Percentiles rank a stretch among this genome's conserved stretches.
Evolutionary conservation across 2,888 invertebrate genomes (phyloP).

Genomic region (Gymnocheta viridis): DNA sequence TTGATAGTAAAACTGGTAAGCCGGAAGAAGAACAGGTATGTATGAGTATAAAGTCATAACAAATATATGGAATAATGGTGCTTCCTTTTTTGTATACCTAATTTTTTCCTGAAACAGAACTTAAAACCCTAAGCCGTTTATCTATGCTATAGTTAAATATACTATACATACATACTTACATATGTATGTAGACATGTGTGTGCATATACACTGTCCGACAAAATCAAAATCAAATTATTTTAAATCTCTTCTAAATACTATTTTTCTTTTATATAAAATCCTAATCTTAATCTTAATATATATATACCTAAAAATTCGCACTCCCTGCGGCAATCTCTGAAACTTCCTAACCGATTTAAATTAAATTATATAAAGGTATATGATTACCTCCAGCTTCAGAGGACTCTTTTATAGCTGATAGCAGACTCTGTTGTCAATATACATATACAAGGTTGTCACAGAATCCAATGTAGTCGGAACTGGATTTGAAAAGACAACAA

Average conservation of each 20-base stretch:
- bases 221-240: not conserved
- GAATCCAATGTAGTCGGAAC: too few relatives aligned
- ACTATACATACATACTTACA: too few relatives aligned
- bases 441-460: too few relatives aligned
- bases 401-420: too few relatives aligned
- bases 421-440: too few relatives aligned
- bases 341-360: too few relatives aligned
- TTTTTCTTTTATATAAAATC: not conserved
- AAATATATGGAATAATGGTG: not conserved
- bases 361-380: too few relatives aligned
- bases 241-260: not conserved
- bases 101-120: conserved; percentile 18
- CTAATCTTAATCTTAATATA: too few relatives aligned
- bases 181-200: not conserved
- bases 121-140: conserved; percentile 61
- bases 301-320: too few relatives aligned
- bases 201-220: not conserved
- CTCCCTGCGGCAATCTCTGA: too few relatives aligned
- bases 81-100: conserved; percentile 11
- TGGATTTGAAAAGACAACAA: too few relatives aligned
- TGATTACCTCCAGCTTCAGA: too few relatives aligned
- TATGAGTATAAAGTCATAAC: conserved; percentile 53
- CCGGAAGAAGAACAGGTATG: conserved; percentile 81
- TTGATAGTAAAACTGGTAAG: conserved; percentile 74
- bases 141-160: not conserved